Conservation (phyloP, 37 sponge, comb jelly and placozoan species). For the Ianthella basta region DNA sequence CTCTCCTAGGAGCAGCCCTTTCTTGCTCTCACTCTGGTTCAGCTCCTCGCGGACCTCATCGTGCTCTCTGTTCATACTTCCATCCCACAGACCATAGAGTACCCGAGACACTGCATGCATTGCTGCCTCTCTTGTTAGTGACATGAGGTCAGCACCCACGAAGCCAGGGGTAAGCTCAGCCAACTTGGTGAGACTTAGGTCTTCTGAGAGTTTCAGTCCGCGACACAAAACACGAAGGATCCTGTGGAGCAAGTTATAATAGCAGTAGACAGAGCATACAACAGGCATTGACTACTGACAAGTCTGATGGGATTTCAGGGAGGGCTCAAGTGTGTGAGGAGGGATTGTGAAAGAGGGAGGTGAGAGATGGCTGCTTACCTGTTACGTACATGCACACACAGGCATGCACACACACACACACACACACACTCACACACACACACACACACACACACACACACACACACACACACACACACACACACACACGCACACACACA, state of each 20-base stretch:
- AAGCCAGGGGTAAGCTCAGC: conserved; percentile 89
- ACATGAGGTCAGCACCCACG: conserved; percentile 90
- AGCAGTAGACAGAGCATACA: neutral
- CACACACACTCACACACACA: conserved; percentile 59
- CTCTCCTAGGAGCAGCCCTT: too few relatives aligned
- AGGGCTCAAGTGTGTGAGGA: neutral
- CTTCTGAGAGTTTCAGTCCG: conserved; percentile 63
- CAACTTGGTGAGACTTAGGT: conserved; percentile 59
- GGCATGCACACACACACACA: conserved; percentile 46
- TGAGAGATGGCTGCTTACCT: neutral
- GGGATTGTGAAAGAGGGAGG: neutral
- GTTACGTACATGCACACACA: conserved; percentile 48
- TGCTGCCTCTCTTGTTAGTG: conserved; percentile 81
- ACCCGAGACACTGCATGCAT: conserved; percentile 73
- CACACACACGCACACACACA: conserved; percentile 23
- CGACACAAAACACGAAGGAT: conserved; percentile 86
- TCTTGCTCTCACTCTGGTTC: too few relatives aligned
- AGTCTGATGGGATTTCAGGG: neutral
- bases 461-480: conserved; percentile 35
- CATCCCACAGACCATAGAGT: too few relatives aligned
- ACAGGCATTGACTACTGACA: neutral
- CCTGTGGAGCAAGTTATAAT: conserved; percentile 33
- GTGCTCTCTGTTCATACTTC: too few relatives aligned
- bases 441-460: conserved; percentile 63
- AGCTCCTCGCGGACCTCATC: too few relatives aligned